Conservation (phyloP, 2,113 vertebrate genomes). For the Ammospiza caudacuta region DNA sequence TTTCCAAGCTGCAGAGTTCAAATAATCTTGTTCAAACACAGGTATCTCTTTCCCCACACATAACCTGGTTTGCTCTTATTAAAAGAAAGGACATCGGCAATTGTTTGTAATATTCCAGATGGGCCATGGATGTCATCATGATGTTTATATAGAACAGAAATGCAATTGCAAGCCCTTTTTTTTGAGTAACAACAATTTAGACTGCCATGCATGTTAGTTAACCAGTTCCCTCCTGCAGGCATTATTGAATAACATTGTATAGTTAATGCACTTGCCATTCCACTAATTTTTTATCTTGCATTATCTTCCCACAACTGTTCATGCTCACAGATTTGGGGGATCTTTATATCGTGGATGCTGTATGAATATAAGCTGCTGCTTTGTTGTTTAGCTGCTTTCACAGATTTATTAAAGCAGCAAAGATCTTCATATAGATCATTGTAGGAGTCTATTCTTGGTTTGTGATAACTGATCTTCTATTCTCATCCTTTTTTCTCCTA, state of each 20-base stretch:
- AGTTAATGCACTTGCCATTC: background rate
- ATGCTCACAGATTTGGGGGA: background rate
- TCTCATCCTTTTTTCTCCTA: background rate
- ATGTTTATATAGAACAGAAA: background rate
- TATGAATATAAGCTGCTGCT: background rate
- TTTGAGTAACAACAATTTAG: background rate
- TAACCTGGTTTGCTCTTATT: background rate
- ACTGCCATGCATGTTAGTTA: background rate
- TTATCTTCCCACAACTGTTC: background rate
- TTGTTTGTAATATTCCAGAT: background rate
- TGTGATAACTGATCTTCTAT: background rate
- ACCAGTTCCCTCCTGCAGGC: background rate
- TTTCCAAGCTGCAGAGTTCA: background rate
- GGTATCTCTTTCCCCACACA: background rate
- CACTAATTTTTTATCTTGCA: background rate
- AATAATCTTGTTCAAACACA: background rate
- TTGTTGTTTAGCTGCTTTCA: background rate
- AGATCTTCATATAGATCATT: background rate
- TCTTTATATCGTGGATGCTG: background rate
- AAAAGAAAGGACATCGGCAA: background rate
- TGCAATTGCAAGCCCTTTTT: background rate
- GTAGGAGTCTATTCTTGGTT: background rate
- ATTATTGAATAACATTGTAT: background rate
- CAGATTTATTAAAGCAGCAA: background rate
- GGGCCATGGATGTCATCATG: fast-evolving